Percentiles rank a stretch among this genome's conserved stretches.
phyloP scores from a whole-genome alignment of 2,113 vertebrate genomes.

The Ivindomyrus marchei region DNA sequence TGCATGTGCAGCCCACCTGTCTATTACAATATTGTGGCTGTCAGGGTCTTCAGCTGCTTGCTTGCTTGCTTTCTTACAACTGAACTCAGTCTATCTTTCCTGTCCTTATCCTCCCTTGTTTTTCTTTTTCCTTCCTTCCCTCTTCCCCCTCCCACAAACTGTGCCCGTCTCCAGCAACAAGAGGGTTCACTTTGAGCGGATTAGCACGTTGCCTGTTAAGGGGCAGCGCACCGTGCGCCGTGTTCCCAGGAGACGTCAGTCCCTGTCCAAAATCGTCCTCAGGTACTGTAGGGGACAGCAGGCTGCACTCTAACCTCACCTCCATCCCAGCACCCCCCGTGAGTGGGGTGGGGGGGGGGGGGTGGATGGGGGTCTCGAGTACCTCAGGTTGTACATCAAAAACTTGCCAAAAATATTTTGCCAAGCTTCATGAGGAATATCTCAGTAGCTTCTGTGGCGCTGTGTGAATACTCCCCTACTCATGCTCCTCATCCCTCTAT shows the following conservation, averaged over 20 bases:
- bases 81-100: slow-evolving; percentile 24
- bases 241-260: slow-evolving; percentile 65
- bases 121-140: slow-evolving; percentile 24
- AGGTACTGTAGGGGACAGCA: slow-evolving; percentile 31
- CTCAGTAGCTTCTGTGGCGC: background rate
- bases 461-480: background rate
- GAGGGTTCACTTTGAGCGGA: slow-evolving; percentile 79
- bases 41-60: background rate
- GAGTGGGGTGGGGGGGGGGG: background rate
- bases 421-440: background rate
- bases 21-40: background rate
- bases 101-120: slow-evolving; percentile 20
- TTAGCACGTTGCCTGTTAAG: slow-evolving; percentile 81
- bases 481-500: background rate
- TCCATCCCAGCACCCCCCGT: background rate
- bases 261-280: slow-evolving; percentile 41
- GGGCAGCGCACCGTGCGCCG: slow-evolving; percentile 69
- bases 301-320: background rate
- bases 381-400: background rate
- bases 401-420: background rate
- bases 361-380: background rate
- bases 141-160: slow-evolving; percentile 2
- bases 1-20: background rate
- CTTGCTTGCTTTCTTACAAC: slow-evolving; percentile 14
- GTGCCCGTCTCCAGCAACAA: slow-evolving; percentile 59